Evolutionary conservation across 1,140 invertebrate species (phyloP), one percentile per base, ranked within the genome.

Genomic region (Mycetomoellerius zeteki): DNA sequence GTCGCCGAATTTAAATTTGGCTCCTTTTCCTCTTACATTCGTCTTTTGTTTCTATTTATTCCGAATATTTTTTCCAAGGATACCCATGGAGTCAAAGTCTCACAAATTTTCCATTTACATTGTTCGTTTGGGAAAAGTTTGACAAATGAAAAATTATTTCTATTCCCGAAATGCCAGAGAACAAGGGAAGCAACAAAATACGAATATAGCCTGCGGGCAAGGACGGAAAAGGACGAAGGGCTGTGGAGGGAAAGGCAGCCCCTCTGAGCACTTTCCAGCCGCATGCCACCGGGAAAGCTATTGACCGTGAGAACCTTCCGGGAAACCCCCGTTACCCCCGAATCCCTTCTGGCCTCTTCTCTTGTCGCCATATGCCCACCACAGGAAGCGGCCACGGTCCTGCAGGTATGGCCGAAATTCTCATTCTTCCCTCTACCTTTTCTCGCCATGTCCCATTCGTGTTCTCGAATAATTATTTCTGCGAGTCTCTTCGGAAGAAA

Each of bases 281-380:
- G 82, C 82, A 50, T 77, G 78, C 80, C 78, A 67, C 87, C 92
- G 86, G 93, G 92, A 94, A 94, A 95, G 94, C 92, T 95, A 94
- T 95, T 93, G 94, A 94, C 94, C 95, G 95, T 95, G 95, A 94
- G 95, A 95, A 95, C 93, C 90, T 94, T 95, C 93, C 93, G 93
- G 93, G 94, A 94, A 95, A 81, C 64, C 91, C 58, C 58, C n/a
- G 62, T 21, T 5, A 67, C 64, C 62, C 24, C 64, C 30, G 77
- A 54, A 52, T 80, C 60, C 77, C 77, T 69, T 80, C 60, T 80
- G 62, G 43, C 90, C 91, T 91, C 93, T 92, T 91, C 91, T 92
- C 91, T 90, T 89, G 87, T 90, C 89, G 93, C 94, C 94, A 95
- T 95, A 95, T 95, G 94, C 93, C 93, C 89, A 91, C 71, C 92